Conservation (phyloP, 2,113 vertebrate genomes). For the Entelurus aequoreus region DNA sequence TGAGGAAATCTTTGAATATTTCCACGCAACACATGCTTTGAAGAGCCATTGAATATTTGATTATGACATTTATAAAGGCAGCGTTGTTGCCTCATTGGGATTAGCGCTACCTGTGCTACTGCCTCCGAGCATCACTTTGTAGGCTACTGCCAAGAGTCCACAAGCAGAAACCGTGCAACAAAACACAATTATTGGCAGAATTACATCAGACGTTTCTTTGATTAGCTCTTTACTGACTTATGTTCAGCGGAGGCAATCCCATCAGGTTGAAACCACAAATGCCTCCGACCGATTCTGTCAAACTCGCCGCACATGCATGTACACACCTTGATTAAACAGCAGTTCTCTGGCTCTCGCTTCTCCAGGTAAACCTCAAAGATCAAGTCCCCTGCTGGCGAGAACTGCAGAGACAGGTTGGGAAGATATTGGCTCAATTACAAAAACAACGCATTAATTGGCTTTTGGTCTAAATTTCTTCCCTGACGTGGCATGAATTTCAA, state of each 20-base stretch:
- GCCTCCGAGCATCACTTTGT: too few species aligned
- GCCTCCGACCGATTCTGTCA: slow-evolving; percentile 52
- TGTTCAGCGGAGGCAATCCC: slow-evolving; percentile 49
- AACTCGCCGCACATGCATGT: slow-evolving; percentile 11
- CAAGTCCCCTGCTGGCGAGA: slow-evolving; percentile 91
- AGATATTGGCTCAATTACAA: slow-evolving; percentile 12
- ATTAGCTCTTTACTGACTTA: slow-evolving; percentile 65
- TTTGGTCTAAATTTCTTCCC: slow-evolving; percentile 28
- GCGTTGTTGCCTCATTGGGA: background rate
- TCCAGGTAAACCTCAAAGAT: slow-evolving; percentile 94
- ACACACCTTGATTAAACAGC: slow-evolving; percentile 85
- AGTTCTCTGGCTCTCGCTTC: slow-evolving; percentile 84
- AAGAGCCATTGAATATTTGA: slow-evolving; percentile 10
- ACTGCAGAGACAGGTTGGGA: slow-evolving; percentile 59
- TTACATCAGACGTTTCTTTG: slow-evolving; percentile 67
- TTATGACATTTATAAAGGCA: slow-evolving; percentile 7
- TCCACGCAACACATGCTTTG: background rate
- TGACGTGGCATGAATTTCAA: slow-evolving; percentile 27
- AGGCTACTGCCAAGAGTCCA: too few species aligned
- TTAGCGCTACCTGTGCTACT: slow-evolving; percentile 4
- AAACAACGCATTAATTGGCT: slow-evolving; percentile 42
- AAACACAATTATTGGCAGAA: slow-evolving; percentile 67
- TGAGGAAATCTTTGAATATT: background rate
- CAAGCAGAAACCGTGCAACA: slow-evolving; percentile 12
- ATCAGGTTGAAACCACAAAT: slow-evolving; percentile 52